Conservation (phyloP, 2,797 vertebrate genomes). For the Eptatretus atami region DNA sequence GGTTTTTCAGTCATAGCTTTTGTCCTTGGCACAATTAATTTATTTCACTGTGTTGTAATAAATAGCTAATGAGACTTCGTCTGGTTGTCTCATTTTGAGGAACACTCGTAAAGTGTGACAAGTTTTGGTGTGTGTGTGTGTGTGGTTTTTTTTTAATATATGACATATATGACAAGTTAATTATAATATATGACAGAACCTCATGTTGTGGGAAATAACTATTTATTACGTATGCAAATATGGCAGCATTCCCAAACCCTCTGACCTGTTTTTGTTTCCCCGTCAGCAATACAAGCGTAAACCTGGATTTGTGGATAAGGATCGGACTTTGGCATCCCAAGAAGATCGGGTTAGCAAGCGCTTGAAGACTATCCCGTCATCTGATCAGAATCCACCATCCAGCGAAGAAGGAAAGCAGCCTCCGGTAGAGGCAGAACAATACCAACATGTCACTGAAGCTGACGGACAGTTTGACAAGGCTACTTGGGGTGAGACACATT, state of each 20-base stretch:
- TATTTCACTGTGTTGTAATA: no score
- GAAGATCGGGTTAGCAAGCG: slow-evolving; percentile 45
- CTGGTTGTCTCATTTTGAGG: no score
- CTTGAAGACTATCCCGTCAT: slow-evolving; percentile 30
- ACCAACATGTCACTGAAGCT: slow-evolving; percentile 40
- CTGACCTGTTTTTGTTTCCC: neutral
- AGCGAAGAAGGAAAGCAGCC: slow-evolving; percentile 11
- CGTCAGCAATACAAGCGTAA: slow-evolving; percentile 63
- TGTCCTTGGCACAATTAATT: no score
- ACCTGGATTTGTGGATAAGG: slow-evolving; percentile 48
- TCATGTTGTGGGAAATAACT: no score
- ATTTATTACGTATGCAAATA: neutral
- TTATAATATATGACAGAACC: no score
- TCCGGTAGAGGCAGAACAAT: slow-evolving; percentile 46
- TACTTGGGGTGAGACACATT: slow-evolving; percentile 36
- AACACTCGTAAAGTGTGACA: no score
- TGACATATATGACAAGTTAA: no score
- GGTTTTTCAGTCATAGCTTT: neutral
- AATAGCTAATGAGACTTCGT: no score
- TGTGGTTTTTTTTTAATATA: no score
- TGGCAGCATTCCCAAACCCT: neutral
- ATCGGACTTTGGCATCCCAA: slow-evolving; percentile 41
- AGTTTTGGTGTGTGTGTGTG: no score
- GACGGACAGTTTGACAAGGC: slow-evolving; percentile 34
- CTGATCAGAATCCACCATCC: slow-evolving; percentile 10